Evolutionary conservation across 2,113 vertebrate species (phyloP), one percentile per base, ranked within the genome.

Genomic region (Sebastes schlegelii): DNA sequence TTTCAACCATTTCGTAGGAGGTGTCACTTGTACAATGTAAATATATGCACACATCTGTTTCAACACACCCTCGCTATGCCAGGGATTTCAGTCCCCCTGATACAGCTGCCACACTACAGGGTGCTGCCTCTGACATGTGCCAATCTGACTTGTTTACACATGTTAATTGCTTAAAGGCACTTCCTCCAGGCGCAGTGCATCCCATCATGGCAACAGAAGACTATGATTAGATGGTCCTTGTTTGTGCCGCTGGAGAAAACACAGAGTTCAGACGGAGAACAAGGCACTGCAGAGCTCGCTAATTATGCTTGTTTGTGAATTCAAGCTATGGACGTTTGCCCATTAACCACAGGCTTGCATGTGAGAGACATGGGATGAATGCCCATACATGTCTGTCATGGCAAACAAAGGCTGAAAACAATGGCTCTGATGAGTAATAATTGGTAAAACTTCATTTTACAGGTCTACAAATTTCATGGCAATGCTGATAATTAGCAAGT

Each of bases 271-370:
- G 84, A 64, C 11, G 1, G 55, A 19, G 82, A 61, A 54, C 70
- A 72, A 65, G 60, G 72, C 80, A 14, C 14, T 2, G 79, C 34
- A 19, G 57, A 23, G 57, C 67, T 61, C 5, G 17, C 61, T 83
- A 85, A 89, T 88, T 79, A 86, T 46, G 61, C 55, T 52, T 72
- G 69, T 79, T 65, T 91, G 78, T 88, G 83, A 83, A 89, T 86
- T 69, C 76, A 66, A 85, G 54, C 78, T 77, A 40, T 57, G 67
- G 72, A 34, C 61, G 26, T 76, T 55, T 73, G 70, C 21, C 43
- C 80, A 19, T 60, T 5, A 80, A 81, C 71, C 73, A 26, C 60
- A n/a, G 61, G 63, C 64, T n/a, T 77, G 74, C 55, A 74, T 73
- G 76, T 64, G 40, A 62, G 73, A 63, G 54, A 81, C 62, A 70